Conservation (phyloP, 2,797 vertebrate species). For the Lateolabrax maculatus region DNA sequence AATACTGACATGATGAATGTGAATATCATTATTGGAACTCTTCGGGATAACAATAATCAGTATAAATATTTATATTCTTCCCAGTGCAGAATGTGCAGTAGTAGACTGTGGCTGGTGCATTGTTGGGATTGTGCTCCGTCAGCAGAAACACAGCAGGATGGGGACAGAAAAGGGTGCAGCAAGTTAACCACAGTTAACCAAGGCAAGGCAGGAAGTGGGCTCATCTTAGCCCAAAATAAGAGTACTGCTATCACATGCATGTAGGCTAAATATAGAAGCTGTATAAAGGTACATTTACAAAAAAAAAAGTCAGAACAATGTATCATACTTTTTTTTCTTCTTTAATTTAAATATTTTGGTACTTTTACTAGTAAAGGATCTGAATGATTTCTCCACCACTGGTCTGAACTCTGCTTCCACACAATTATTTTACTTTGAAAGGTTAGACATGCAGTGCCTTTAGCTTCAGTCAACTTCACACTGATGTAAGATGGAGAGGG, state of each 20-base stretch:
- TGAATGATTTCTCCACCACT: no score
- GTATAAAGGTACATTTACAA: no score
- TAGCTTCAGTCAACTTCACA: constrained; percentile 23
- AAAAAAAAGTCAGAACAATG: no score
- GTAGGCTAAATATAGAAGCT: neutral
- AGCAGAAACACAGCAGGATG: constrained; percentile 44
- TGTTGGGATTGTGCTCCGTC: constrained; percentile 43
- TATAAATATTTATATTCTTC: accelerated
- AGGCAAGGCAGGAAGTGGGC: neutral
- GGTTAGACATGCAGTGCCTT: neutral
- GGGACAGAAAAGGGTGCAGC: neutral
- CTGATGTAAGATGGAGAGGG: constrained; percentile 27
- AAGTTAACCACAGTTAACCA: neutral
- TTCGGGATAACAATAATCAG: neutral
- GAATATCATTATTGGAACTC: no score
- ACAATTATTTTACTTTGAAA: constrained; percentile 67
- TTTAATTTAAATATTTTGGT: no score
- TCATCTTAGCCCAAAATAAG: constrained; percentile 18
- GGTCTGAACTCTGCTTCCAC: no score
- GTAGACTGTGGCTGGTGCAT: constrained; percentile 25
- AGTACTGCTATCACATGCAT: neutral
- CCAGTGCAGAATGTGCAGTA: neutral
- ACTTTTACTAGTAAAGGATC: no score
- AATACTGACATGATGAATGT: neutral
- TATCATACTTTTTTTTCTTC: no score